Evolutionary conservation across 2,113 vertebrate genomes (phyloP), one percentile per base, ranked within the genome.

Genomic region (Lampris incognitus): DNA sequence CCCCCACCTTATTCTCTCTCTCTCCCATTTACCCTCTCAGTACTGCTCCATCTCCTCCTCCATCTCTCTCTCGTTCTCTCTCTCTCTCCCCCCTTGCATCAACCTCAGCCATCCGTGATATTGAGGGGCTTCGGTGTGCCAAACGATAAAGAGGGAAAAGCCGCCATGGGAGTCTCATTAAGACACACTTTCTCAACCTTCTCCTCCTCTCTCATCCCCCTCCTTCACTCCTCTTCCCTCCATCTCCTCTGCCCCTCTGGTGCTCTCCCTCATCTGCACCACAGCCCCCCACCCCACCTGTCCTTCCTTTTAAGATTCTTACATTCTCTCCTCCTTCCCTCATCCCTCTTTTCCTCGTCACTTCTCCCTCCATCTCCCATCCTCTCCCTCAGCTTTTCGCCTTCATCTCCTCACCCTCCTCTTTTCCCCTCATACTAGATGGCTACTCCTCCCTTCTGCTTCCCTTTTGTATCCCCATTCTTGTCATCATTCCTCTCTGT

Each of bases 171-270:
- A 63, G 54, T 49, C 66, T 84, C 74, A 57, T 60, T 82, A 66
- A 79, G 80, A 85, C 81, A 66, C 75, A 71, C 60, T 72, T 36
- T 70, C 71, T 74, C 59, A 80, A 78, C 78, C 58, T 78, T 77
- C 40, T 71, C 65, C 56, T 58, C 56, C 65, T 65, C 56, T 6
- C 38, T 13, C n/a, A 37, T 36, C 24, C 6, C 56, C 56, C 9
- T 58, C 56, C 24, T 58, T 46, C 79, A 41, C 7, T 76, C 67
- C 50, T 52, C 62, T 51, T 75, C 7, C 54, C 79, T 55, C 74
- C 60, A 4, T 49, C 48, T 9, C 9, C 50, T 52, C 50, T 10
- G 9, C 11, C 11, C 50, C 8, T 52, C 50, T 52, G 9, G 8
- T 52, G 3, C 44, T 46, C 44, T 46, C 44, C 44, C 7, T 7